Percentiles rank a stretch among this genome's conserved stretches.
Evolutionary conservation across 2,888 invertebrate genomes (phyloP).

Genomic region (Panzeria rudis): DNA sequence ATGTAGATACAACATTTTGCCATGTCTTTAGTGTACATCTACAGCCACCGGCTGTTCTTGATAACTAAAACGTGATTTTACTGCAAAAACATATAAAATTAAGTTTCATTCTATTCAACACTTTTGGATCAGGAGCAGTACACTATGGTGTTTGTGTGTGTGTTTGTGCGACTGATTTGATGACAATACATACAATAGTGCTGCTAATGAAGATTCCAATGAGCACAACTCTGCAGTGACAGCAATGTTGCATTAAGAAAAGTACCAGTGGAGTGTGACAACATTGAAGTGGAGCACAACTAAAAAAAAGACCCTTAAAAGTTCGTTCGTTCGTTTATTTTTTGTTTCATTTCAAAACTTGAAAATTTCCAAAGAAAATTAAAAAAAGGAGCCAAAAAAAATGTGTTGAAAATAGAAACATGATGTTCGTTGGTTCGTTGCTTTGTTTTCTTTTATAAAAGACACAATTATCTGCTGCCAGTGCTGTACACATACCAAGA

Average conservation of each 20-base stretch:
- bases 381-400: slow-evolving; percentile 2
- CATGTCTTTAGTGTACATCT: slow-evolving; percentile 60
- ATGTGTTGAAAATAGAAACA: slow-evolving; percentile 59
- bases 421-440: slow-evolving; percentile 4
- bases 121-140: slow-evolving; percentile 28
- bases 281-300: slow-evolving; percentile 53
- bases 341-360: slow-evolving; percentile 16
- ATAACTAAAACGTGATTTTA: slow-evolving; percentile 77
- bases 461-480: slow-evolving; percentile 38
- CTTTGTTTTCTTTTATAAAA: slow-evolving; percentile 15
- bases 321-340: not conserved
- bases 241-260: slow-evolving; percentile 31
- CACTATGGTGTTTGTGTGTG: too few relatives aligned
- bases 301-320: slow-evolving; percentile 17
- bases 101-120: slow-evolving; percentile 53
- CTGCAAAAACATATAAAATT: slow-evolving; percentile 44
- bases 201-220: slow-evolving; percentile 71
- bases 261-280: slow-evolving; percentile 20
- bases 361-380: slow-evolving; percentile 38
- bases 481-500: slow-evolving; percentile 27
- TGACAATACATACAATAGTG: slow-evolving; percentile 52
- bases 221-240: slow-evolving; percentile 48
- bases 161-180: slow-evolving; percentile 3
- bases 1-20: slow-evolving; percentile 50
- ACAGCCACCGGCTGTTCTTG: slow-evolving; percentile 75